A percentile compares a stretch with the other conserved stretches of the same genome.
phyloP scores from a whole-genome alignment of 2,888 invertebrate genomes.

The Thumatha senex region DNA sequence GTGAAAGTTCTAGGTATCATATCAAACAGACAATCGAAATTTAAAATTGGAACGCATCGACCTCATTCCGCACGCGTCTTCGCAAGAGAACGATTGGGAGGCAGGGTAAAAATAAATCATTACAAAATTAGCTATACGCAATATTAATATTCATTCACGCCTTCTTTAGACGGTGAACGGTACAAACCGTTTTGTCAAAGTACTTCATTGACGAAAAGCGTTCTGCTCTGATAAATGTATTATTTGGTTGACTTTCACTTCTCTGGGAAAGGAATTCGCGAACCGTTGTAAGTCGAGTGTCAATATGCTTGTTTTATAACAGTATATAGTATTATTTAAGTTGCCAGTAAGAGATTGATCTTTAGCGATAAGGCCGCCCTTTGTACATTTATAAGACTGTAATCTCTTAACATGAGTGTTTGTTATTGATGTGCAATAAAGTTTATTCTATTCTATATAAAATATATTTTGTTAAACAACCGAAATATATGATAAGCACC shows the following conservation, averaged over 20 bases:
- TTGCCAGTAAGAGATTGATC: too few species aligned
- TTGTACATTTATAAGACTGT: too few species aligned
- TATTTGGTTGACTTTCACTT: slow-evolving; percentile 73
- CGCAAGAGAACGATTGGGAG: slow-evolving; percentile 59
- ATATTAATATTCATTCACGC: slow-evolving; percentile 42
- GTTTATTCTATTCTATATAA: too few species aligned
- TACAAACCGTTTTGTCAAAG: slow-evolving; percentile 45
- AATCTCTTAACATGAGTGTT: too few species aligned
- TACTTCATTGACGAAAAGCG: slow-evolving; percentile 44
- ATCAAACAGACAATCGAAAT: slow-evolving; percentile 65
- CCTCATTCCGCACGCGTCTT: slow-evolving; percentile 71
- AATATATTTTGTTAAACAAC: slow-evolving; percentile 26
- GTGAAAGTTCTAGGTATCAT: slow-evolving; percentile 66
- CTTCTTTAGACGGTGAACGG: slow-evolving; percentile 20
- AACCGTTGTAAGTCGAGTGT: slow-evolving; percentile 41
- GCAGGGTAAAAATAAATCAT: slow-evolving; percentile 64
- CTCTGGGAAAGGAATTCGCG: slow-evolving; percentile 60
- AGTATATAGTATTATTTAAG: too few species aligned
- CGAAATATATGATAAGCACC: slow-evolving; percentile 18
- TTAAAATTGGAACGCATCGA: slow-evolving; percentile 76
- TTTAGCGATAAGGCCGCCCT: too few species aligned
- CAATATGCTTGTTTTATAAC: slow-evolving; percentile 49
- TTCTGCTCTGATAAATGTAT: slow-evolving; percentile 70
- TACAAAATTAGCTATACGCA: slow-evolving; percentile 51
- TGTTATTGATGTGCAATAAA: too few species aligned